Evolutionary conservation across 2,797 vertebrate genomes (phyloP).

Genomic region (Acanthurus leucopareius): DNA sequence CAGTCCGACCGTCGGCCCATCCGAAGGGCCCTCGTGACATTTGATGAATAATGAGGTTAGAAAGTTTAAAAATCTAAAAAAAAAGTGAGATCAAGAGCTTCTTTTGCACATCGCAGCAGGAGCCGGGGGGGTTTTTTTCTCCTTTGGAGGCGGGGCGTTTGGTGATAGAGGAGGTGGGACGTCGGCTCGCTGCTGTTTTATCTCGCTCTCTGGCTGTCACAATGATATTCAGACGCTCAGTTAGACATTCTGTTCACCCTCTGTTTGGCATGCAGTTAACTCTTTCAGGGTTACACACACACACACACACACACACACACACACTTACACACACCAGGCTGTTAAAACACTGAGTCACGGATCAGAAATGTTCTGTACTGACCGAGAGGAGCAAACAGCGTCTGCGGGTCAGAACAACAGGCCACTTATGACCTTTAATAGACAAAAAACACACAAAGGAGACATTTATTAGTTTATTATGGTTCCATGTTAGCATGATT

Average conservation of each 20-base stretch:
- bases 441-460: too few species aligned
- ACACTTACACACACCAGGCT: background rate
- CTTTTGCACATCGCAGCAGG: slow-evolving; percentile 8
- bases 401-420: background rate
- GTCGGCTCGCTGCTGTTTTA: slow-evolving; percentile 45
- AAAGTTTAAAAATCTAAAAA: slow-evolving; percentile 17
- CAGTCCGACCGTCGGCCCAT: background rate
- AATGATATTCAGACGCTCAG: slow-evolving; percentile 46
- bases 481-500: too few species aligned
- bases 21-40: slow-evolving; percentile 4
- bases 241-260: slow-evolving; percentile 43
- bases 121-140: background rate
- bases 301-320: too few species aligned
- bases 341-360: background rate
- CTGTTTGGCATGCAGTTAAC: slow-evolving; percentile 40
- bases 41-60: slow-evolving; percentile 19
- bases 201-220: slow-evolving; percentile 42
- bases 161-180: slow-evolving; percentile 16
- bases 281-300: slow-evolving; percentile 13
- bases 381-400: background rate
- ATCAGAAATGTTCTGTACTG: background rate
- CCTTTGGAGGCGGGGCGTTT: background rate
- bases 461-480: too few species aligned
- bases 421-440: background rate
- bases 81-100: slow-evolving; percentile 16